phyloP scores from a whole-genome alignment of 2,888 invertebrate species.

The Caenorhabditis plicata region DNA sequence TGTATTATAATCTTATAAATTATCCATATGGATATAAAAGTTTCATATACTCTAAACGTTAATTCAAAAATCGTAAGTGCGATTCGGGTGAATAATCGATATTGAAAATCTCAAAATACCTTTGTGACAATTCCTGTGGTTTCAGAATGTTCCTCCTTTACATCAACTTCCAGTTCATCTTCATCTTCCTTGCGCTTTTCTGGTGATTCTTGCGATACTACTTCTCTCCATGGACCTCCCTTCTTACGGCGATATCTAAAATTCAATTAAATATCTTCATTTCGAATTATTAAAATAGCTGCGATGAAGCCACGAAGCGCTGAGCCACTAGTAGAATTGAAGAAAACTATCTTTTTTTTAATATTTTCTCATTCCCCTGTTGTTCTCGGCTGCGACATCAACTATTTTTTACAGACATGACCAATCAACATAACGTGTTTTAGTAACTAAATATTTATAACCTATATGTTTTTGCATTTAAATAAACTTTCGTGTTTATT shows the following conservation, averaged over 20 bases:
- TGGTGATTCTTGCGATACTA: slow-evolving; percentile 38
- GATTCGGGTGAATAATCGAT: not conserved
- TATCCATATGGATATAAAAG: no score
- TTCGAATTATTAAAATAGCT: not conserved
- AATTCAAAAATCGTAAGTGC: not conserved
- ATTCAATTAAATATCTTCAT: not conserved
- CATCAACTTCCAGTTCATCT: slow-evolving; percentile 50
- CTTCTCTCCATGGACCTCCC: slow-evolving; percentile 54
- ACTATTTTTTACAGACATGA: no score
- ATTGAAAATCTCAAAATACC: slow-evolving; percentile 19
- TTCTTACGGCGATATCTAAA: slow-evolving; percentile 48
- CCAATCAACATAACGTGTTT: no score
- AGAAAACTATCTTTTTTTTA: no score
- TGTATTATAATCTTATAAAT: not conserved
- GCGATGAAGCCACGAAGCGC: no score
- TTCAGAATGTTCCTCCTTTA: slow-evolving; percentile 51
- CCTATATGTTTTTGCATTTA: no score
- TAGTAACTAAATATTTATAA: no score
- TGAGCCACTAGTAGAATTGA: no score
- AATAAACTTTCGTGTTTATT: no score
- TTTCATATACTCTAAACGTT: no score
- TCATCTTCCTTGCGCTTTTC: slow-evolving; percentile 38
- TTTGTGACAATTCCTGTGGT: slow-evolving; percentile 52
- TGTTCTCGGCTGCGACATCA: not conserved
- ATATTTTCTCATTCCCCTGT: no score